phyloP scores from a whole-genome alignment of 2,113 vertebrate species.

The Arizona elegans region DNA sequence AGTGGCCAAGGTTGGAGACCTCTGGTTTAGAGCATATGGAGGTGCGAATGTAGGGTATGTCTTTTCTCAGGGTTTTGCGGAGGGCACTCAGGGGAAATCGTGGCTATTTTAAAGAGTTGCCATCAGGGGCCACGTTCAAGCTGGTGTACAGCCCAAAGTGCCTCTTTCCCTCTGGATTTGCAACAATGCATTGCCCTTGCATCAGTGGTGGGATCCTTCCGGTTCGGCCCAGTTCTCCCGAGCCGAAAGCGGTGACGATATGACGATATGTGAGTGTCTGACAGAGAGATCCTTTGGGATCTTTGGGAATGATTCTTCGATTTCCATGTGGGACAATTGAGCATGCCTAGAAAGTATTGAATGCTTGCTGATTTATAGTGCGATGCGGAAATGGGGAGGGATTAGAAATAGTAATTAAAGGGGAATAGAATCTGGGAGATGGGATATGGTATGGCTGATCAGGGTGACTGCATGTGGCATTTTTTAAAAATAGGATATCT shows the following conservation, averaged over 20 bases:
- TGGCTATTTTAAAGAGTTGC: neutral
- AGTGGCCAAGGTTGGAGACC: too few relatives aligned
- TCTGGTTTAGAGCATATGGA: neutral
- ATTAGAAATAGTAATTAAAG: neutral
- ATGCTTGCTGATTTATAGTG: neutral
- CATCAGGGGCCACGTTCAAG: neutral
- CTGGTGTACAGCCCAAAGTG: neutral
- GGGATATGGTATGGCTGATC: neutral
- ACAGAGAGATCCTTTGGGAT: neutral
- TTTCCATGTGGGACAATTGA: neutral
- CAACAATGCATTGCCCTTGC: neutral
- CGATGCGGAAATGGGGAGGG: too few relatives aligned
- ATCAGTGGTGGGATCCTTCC: neutral
- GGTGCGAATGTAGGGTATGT: neutral
- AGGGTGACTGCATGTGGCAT: neutral
- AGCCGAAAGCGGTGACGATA: too few relatives aligned
- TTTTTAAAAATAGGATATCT: neutral
- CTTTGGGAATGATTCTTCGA: neutral
- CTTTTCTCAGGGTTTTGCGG: neutral
- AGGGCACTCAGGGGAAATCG: neutral
- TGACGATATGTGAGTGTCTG: too few relatives aligned
- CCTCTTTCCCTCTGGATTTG: neutral
- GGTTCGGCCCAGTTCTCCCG: too few relatives aligned
- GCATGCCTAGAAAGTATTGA: neutral
- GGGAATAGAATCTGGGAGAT: neutral